Percentiles rank a stretch among this genome's conserved stretches.
Conservation (phyloP, 1,140 invertebrate species). For the Bombus terrestris region DNA sequence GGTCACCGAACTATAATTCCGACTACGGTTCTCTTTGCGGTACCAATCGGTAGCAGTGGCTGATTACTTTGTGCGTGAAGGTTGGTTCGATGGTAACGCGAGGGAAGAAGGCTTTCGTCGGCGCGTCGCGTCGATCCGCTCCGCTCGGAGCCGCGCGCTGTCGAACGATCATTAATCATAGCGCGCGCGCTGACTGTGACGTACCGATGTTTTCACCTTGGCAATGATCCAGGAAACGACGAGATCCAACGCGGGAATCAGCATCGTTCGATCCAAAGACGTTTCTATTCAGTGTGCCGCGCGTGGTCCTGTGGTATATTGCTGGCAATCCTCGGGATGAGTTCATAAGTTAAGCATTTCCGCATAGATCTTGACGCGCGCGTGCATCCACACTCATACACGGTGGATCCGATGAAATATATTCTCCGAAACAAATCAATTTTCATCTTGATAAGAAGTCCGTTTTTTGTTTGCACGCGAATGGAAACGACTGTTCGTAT, state of each 20-base stretch:
- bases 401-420: neutral
- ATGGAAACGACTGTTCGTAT: neutral
- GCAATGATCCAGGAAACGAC: slow-evolving; percentile 74
- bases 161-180: slow-evolving; percentile 67
- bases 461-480: neutral
- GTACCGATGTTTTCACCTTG: slow-evolving; percentile 74
- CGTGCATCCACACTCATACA: slow-evolving; percentile 20
- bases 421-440: neutral
- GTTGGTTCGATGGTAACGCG: slow-evolving; percentile 9
- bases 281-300: slow-evolving; percentile 62
- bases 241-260: slow-evolving; percentile 44
- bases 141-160: slow-evolving; percentile 2
- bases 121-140: slow-evolving; percentile 8
- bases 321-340: slow-evolving; percentile 53
- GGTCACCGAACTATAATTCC: slow-evolving; percentile 43
- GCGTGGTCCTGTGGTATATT: slow-evolving; percentile 65
- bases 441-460: neutral
- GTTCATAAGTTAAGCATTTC: slow-evolving; percentile 67
- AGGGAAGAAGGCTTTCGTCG: neutral
- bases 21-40: slow-evolving; percentile 37
- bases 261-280: slow-evolving; percentile 52
- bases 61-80: slow-evolving; percentile 16
- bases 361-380: slow-evolving; percentile 54
- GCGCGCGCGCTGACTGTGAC: slow-evolving; percentile 59
- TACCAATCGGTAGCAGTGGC: slow-evolving; percentile 50